Evolutionary conservation across 2,113 vertebrate species (phyloP).

Genomic region (Pelmatolapia mariae): DNA sequence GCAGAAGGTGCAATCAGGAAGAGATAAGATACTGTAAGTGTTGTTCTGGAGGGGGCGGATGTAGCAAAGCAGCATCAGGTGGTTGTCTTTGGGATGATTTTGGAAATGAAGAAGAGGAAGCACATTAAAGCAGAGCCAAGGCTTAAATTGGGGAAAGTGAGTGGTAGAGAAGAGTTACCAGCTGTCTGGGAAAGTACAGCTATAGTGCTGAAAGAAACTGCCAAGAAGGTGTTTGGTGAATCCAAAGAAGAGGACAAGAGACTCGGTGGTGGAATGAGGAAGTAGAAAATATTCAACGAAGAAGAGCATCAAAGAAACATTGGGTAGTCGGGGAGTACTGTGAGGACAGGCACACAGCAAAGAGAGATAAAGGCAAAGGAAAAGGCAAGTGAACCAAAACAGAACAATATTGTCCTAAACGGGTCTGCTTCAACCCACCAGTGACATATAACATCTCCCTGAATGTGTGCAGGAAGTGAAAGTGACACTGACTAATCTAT

Average conservation of each 20-base stretch:
- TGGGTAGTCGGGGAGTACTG: neutral
- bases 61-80: neutral
- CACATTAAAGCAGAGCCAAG: neutral
- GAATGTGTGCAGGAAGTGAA: neutral
- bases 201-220: neutral
- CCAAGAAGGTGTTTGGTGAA: neutral
- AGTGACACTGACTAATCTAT: neutral
- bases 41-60: neutral
- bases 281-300: neutral
- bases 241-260: neutral
- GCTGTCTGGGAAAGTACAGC: neutral
- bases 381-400: neutral
- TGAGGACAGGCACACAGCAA: neutral
- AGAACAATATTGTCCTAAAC: neutral
- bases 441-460: neutral
- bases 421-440: neutral
- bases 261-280: neutral
- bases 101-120: neutral
- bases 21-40: neutral
- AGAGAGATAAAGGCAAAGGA: neutral
- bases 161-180: neutral
- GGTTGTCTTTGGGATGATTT: neutral
- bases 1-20: neutral
- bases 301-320: neutral
- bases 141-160: neutral